phyloP scores from a whole-genome alignment of 2,113 vertebrate species.

The Semnopithecus entellus region DNA sequence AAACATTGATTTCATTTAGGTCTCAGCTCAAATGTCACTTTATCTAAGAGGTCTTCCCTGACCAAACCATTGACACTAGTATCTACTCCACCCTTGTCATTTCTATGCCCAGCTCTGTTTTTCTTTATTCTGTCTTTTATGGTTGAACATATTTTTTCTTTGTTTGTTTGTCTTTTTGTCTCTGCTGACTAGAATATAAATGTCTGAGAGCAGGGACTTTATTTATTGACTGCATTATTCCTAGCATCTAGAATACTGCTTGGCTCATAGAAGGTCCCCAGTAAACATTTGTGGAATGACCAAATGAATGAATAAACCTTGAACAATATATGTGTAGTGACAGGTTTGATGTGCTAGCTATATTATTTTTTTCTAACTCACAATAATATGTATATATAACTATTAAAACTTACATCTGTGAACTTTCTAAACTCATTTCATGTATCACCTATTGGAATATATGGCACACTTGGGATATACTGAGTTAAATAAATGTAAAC shows the following conservation, averaged over 20 bases:
- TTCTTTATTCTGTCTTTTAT: not conserved
- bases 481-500: not conserved
- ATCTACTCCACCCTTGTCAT: not conserved
- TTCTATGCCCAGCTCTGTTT: not conserved
- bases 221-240: not conserved
- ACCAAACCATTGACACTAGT: not conserved
- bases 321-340: not conserved
- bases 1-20: not conserved
- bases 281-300: not conserved
- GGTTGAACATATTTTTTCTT: not conserved
- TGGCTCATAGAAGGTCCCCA: not conserved
- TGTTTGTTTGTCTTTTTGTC: not conserved
- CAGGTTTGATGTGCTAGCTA: not conserved
- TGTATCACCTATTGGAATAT: not conserved
- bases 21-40: not conserved
- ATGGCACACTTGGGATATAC: not conserved
- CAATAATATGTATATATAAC: not conserved
- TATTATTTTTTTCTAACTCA: not conserved
- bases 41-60: not conserved
- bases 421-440: constrained; percentile 10
- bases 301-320: not conserved
- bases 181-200: not conserved
- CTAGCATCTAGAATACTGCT: not conserved
- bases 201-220: not conserved
- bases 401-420: not conserved